A percentile compares a stretch with the other conserved stretches of the same genome.
These are phyloP conservation scores for Enteromius fasciolatus DNA, from an alignment of 2,797 vertebrate species.

Conservation along the genomic window DNA sequence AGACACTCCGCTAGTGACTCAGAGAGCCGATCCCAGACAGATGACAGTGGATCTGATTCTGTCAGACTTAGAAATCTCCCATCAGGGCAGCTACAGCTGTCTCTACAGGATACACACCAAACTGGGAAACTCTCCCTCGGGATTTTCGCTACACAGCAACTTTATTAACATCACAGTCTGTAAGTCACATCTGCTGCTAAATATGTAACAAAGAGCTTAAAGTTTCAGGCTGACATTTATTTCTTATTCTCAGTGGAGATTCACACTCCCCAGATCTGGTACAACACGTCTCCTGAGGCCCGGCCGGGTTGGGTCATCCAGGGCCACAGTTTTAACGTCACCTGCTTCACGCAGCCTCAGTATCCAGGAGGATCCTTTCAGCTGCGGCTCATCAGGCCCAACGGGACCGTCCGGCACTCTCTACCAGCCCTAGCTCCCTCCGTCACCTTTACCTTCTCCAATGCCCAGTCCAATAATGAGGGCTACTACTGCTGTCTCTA, in stretches of 20 bases:
- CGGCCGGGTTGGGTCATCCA: slow-evolving; percentile 74
- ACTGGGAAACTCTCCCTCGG: slow-evolving; percentile 60
- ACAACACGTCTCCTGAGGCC: slow-evolving; percentile 75
- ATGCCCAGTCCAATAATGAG: slow-evolving; percentile 76
- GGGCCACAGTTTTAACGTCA: slow-evolving; percentile 79
- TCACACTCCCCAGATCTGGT: slow-evolving; percentile 80
- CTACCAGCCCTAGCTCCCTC: slow-evolving; percentile 72
- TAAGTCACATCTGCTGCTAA: slow-evolving; percentile 61
- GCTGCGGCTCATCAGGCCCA: slow-evolving; percentile 78
- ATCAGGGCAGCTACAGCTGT: slow-evolving; percentile 81
- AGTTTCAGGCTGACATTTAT: not conserved
- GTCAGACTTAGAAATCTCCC: slow-evolving; percentile 72
- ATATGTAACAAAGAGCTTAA: not conserved
- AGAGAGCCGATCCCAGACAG: slow-evolving; percentile 73
- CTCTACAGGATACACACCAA: slow-evolving; percentile 72
- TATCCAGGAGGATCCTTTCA: slow-evolving; percentile 79
- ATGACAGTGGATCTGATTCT: slow-evolving; percentile 72
- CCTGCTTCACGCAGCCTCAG: slow-evolving; percentile 75
- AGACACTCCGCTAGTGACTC: slow-evolving; percentile 74
- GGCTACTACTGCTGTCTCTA: slow-evolving; percentile 83
- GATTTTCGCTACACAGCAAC: slow-evolving; percentile 68
- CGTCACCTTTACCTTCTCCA: slow-evolving; percentile 77
- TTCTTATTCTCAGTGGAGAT: slow-evolving; percentile 72
- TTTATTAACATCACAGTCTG: slow-evolving; percentile 79
- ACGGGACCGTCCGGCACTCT: slow-evolving; percentile 77